Evolutionary conservation across 1,140 invertebrate genomes (phyloP), one percentile per base, ranked within the genome.

Genomic region (Asbolus verrucosus): DNA sequence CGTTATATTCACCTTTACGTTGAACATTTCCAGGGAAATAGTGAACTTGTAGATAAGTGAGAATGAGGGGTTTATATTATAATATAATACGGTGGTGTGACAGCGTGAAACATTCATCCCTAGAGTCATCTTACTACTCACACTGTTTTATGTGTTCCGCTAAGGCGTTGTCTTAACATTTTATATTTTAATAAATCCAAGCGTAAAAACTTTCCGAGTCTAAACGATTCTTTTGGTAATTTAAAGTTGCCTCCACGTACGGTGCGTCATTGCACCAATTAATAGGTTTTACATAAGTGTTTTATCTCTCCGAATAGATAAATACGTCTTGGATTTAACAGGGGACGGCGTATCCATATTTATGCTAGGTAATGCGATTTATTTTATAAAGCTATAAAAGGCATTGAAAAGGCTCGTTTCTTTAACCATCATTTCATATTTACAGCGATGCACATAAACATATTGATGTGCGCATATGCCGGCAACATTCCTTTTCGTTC

Each of bases 81-180:
- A 63, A 41, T 63, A 63, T 63, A 63, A 41, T 63, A 63, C 36
- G 33, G 61, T 63, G 39, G 61, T 38, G 33, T 63, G 61, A 63
- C 61, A 63, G 61, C 33, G 61, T 63, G 61, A 63, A 63, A 63
- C 61, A 63, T 63, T 63, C 33, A 63, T 63, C 61, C 61, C 61
- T 38, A 11, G 61, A 63, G 61, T 63, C 33, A 63, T 31, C 61
- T 63, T 63, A 63, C 36, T 39, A 63, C 61, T 63, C 61, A 63
- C 39, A 63, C 61, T 63, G 39, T 63, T 63, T 63, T 63, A 63
- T 41, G 61, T 63, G 19, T 41, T 24, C 19, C 61, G 61, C 39
- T 41, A 63, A 63, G 39, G 61, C 33, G 61, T 21, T 63, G 61
- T 63, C 61, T 41, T 63, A 63, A 63, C 61, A 39, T 63, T 63